These are phyloP conservation scores for Emberiza fucata DNA, from an alignment of 2,113 vertebrate genomes.

Conservation along the genomic window DNA sequence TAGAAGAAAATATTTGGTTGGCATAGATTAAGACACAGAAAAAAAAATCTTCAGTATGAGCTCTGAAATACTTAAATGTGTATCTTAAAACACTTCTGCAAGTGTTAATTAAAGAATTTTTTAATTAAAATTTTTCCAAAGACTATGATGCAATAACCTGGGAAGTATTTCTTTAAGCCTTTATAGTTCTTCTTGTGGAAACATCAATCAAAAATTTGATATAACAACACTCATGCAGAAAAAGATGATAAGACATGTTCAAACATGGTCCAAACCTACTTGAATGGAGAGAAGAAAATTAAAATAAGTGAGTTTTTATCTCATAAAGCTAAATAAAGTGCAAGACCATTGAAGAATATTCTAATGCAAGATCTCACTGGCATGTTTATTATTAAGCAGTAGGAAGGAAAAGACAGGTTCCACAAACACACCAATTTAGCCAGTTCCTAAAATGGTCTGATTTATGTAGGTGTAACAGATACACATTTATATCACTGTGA, in stretches of 20 bases:
- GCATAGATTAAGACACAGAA: not conserved
- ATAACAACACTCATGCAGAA: not conserved
- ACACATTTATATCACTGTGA: not conserved
- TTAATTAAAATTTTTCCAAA: not conserved
- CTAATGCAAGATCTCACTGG: not conserved
- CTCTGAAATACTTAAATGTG: not conserved
- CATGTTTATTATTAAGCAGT: not conserved
- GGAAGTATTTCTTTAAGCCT: not conserved
- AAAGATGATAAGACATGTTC: not conserved
- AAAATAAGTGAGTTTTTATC: not conserved
- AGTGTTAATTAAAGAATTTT: not conserved
- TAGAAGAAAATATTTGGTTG: not conserved
- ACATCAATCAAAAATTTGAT: not conserved
- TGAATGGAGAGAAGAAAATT: not conserved
- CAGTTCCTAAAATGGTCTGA: not conserved
- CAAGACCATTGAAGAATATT: not conserved
- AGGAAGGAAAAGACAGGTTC: not conserved
- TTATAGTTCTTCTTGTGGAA: not conserved
- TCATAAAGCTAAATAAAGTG: not conserved
- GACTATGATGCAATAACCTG: not conserved
- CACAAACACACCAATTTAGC: not conserved
- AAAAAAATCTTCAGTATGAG: not conserved
- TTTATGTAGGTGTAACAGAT: not conserved
- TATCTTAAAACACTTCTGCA: not conserved
- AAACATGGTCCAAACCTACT: not conserved